Percentiles rank a stretch among this genome's conserved stretches.
phyloP scores from a whole-genome alignment of 2,797 vertebrate genomes.

The Champsocephalus gunnari region DNA sequence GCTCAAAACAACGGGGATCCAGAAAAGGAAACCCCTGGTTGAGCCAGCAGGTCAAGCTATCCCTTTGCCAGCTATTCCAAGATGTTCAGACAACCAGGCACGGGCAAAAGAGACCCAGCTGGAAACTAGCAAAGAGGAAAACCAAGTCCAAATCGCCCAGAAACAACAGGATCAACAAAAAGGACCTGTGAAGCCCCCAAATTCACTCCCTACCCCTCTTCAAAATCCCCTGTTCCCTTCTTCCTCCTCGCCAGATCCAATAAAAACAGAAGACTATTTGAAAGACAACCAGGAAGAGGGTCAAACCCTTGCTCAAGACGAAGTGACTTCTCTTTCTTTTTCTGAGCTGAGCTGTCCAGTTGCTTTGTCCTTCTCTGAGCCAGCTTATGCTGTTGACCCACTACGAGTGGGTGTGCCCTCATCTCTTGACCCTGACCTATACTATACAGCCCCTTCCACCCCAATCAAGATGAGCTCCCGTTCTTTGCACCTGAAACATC shows the following conservation, averaged over 20 bases:
- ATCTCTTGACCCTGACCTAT: constrained; percentile 88
- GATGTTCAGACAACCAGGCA: constrained; percentile 59
- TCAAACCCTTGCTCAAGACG: constrained; percentile 84
- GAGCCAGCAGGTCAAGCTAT: constrained; percentile 57
- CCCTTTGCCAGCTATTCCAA: constrained; percentile 52
- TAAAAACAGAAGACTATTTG: constrained; percentile 63
- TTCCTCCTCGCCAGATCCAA: constrained; percentile 58
- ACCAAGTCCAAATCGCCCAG: constrained; percentile 42
- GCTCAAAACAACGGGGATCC: constrained; percentile 80
- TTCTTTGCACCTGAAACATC: constrained; percentile 81
- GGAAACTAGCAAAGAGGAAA: constrained; percentile 72
- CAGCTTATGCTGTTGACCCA: constrained; percentile 82
- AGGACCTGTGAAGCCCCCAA: constrained; percentile 43
- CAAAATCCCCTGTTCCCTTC: constrained; percentile 44
- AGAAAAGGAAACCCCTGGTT: constrained; percentile 54
- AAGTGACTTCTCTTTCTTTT: constrained; percentile 91
- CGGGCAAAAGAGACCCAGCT: constrained; percentile 61
- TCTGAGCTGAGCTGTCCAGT: constrained; percentile 83
- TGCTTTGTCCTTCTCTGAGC: constrained; percentile 86
- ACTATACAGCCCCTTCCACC: constrained; percentile 95
- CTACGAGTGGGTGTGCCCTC: constrained; percentile 80
- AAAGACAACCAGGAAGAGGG: constrained; percentile 71
- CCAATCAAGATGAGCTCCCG: constrained; percentile 86
- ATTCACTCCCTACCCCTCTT: constrained; percentile 41
- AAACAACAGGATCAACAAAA: constrained; percentile 67